Evolutionary conservation across 2,888 invertebrate genomes (phyloP).

Genomic region (Drosophila nigricruria): DNA sequence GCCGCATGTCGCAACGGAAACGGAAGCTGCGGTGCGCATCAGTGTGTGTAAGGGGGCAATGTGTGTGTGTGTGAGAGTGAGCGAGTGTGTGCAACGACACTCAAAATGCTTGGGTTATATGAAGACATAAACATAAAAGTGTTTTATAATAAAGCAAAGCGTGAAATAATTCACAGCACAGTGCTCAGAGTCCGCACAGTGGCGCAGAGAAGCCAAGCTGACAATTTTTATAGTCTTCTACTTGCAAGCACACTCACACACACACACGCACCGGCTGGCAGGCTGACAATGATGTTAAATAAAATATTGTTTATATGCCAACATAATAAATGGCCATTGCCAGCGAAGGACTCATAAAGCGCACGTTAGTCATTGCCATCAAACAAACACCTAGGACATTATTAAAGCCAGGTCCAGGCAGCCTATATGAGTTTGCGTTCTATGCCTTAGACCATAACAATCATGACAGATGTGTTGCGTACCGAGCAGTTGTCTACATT

Average conservation of each 20-base stretch:
- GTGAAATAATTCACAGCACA: conserved; percentile 78
- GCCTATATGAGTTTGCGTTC: conserved; percentile 12
- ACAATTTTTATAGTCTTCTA: conserved; percentile 77
- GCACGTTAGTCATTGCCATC: conserved; percentile 62
- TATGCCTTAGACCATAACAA: conserved; percentile 60
- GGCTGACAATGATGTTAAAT: conserved; percentile 78
- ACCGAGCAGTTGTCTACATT: conserved; percentile 1
- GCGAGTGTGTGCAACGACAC: conserved; percentile 40
- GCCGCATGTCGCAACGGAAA: conserved; percentile 67
- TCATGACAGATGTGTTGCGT: conserved; percentile 70
- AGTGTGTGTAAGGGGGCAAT: neutral
- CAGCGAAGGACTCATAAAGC: conserved; percentile 67
- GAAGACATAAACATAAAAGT: conserved; percentile 81
- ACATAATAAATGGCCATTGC: conserved; percentile 76
- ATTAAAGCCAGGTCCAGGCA: conserved; percentile 40
- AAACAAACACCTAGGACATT: conserved; percentile 64
- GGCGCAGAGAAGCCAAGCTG: conserved; percentile 67
- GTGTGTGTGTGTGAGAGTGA: conserved; percentile 21
- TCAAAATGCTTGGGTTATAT: conserved; percentile 78
- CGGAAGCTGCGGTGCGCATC: conserved; percentile 47
- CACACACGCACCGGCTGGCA: conserved; percentile 8
- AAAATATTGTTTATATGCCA: conserved; percentile 79
- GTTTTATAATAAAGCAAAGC: conserved; percentile 82
- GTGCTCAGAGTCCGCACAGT: conserved; percentile 35
- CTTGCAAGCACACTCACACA: conserved; percentile 15